Conservation (phyloP, 92 coral and sea anemone species). For the Paramuricea clavata region DNA sequence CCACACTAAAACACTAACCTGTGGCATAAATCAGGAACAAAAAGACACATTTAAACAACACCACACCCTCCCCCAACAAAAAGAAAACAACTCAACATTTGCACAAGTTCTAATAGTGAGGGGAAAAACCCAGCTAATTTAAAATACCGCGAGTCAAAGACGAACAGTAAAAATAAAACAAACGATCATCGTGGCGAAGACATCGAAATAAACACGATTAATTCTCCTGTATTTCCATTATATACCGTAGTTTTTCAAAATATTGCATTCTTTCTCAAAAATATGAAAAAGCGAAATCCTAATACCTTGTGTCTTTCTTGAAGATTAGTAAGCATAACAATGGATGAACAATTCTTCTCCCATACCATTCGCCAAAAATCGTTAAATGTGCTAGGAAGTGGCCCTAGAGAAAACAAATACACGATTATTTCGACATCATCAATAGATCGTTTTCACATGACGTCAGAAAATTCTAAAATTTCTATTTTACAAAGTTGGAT, state of each 20-base stretch:
- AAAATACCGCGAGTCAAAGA: too few species aligned
- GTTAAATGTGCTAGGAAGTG: constrained; percentile 88
- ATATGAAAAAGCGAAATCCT: neutral
- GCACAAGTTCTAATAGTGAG: neutral
- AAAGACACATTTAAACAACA: too few species aligned
- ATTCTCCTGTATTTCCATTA: too few species aligned
- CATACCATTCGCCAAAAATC: constrained; percentile 99
- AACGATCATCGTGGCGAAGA: too few species aligned
- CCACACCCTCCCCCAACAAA: too few species aligned
- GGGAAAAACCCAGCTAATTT: too few species aligned
- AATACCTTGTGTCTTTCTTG: constrained; percentile 97
- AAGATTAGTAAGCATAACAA: constrained; percentile 93
- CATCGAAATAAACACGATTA: too few species aligned
- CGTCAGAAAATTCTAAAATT: too few species aligned
- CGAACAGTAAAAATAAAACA: neutral
- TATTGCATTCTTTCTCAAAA: neutral
- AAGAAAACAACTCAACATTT: neutral
- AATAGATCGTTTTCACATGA: too few species aligned
- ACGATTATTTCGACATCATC: neutral
- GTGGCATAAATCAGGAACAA: neutral
- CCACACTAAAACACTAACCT: neutral
- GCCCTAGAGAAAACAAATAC: constrained; percentile 66
- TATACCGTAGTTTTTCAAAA: neutral
- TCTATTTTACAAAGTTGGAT: too few species aligned
- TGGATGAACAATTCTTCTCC: constrained; percentile 89